Conservation (phyloP, 2,888 invertebrate species). For the Frankliniella fusca region DNA sequence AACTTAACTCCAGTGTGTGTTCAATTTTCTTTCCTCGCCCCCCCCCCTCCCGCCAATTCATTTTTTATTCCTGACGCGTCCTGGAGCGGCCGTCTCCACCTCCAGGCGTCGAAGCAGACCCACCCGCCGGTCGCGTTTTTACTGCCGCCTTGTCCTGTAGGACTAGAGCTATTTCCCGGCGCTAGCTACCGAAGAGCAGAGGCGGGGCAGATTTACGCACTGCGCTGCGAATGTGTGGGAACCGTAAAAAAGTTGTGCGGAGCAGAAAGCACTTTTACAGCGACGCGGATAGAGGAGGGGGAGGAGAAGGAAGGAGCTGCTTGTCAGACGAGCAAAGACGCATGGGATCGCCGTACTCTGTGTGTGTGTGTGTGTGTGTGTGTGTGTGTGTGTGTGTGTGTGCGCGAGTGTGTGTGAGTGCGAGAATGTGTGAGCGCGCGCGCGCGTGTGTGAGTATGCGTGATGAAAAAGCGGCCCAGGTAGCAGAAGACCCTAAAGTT, state of each 20-base stretch:
- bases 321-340: not conserved
- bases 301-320: not conserved
- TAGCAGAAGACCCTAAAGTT: slow-evolving; percentile 24
- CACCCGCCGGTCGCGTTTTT: too few relatives aligned
- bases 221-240: not conserved
- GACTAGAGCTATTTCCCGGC: not conserved
- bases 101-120: not conserved
- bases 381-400: not conserved
- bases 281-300: not conserved
- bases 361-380: not conserved
- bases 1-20: too few relatives aligned
- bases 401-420: not conserved
- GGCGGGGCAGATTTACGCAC: not conserved
- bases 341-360: not conserved
- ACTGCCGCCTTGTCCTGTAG: not conserved
- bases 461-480: slow-evolving; percentile 13
- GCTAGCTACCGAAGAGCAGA: not conserved
- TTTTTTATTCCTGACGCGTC: too few relatives aligned
- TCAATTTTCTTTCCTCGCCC: too few relatives aligned
- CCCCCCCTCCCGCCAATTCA: too few relatives aligned
- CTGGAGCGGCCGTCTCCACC: too few relatives aligned
- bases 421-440: too few relatives aligned
- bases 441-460: not conserved
- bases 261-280: not conserved
- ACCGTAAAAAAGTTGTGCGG: slow-evolving; percentile 16